Evolutionary conservation across 2,888 invertebrate genomes (phyloP).

Genomic region (Heliconius charithonia): DNA sequence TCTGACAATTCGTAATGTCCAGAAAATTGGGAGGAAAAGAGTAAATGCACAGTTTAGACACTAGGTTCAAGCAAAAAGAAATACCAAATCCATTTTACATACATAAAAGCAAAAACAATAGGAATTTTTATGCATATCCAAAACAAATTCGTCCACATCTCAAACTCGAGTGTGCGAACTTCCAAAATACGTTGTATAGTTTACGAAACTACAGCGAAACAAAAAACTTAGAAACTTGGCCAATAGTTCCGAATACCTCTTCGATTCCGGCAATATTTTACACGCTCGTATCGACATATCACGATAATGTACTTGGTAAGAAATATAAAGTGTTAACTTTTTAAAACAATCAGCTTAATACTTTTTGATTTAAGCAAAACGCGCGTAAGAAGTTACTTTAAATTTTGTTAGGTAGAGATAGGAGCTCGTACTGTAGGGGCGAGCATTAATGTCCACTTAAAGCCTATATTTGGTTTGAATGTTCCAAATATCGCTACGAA

Average conservation of each 20-base stretch:
- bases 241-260: not conserved
- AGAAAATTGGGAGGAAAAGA: too few relatives aligned
- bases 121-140: not conserved
- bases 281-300: not conserved
- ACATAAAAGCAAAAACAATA: not conserved
- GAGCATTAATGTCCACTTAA: not conserved
- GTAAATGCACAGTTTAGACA: too few relatives aligned
- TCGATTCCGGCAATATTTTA: not conserved
- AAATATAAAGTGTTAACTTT: not conserved
- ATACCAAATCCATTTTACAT: not conserved
- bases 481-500: too few relatives aligned
- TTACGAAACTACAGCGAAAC: slow-evolving; percentile 8
- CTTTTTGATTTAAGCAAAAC: slow-evolving; percentile 7
- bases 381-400: not conserved
- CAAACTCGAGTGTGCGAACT: not conserved
- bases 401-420: not conserved
- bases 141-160: not conserved
- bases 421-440: not conserved
- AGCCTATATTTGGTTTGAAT: not conserved
- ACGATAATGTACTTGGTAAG: slow-evolving; percentile 9
- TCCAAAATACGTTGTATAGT: slow-evolving; percentile 7
- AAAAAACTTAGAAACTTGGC: slow-evolving; percentile 16
- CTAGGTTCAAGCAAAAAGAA: too few relatives aligned
- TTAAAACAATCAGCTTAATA: not conserved
- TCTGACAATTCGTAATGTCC: too few relatives aligned